phyloP scores from a whole-genome alignment of 2,888 invertebrate species.

The Drosophila borealis region DNA sequence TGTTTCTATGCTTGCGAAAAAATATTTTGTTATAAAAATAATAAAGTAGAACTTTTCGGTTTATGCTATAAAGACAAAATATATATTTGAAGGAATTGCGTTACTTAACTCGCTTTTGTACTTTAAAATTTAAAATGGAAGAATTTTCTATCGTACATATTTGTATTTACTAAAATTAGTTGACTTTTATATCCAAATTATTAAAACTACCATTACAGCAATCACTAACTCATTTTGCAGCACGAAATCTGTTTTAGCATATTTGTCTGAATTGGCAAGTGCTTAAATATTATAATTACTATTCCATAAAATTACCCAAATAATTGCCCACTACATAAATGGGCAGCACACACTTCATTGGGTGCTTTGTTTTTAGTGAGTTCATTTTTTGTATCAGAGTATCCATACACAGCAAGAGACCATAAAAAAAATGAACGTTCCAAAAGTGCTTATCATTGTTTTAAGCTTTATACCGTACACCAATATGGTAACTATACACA shows the following conservation, averaged over 20 bases:
- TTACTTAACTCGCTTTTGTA: no score
- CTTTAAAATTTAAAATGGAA: no score
- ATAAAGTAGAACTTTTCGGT: no score
- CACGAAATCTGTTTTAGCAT: background rate
- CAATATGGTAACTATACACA: slow-evolving; percentile 1
- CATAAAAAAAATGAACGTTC: background rate
- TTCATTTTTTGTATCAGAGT: background rate
- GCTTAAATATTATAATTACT: slow-evolving; percentile 27
- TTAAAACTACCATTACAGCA: no score
- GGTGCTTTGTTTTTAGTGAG: background rate
- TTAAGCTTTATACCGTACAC: background rate
- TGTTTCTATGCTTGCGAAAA: no score
- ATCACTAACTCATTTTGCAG: background rate
- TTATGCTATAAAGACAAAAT: no score
- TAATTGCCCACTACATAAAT: background rate
- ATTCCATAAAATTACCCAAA: slow-evolving; percentile 35
- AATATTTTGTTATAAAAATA: no score
- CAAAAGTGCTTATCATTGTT: background rate
- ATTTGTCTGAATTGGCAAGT: background rate
- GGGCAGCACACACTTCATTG: background rate
- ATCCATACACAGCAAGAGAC: background rate
- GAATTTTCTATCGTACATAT: no score
- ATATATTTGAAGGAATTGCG: no score
- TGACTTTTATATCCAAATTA: no score
- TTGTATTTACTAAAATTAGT: no score